Conservation (phyloP, 2,113 vertebrate genomes). For the Tragelaphus strepsiceros region DNA sequence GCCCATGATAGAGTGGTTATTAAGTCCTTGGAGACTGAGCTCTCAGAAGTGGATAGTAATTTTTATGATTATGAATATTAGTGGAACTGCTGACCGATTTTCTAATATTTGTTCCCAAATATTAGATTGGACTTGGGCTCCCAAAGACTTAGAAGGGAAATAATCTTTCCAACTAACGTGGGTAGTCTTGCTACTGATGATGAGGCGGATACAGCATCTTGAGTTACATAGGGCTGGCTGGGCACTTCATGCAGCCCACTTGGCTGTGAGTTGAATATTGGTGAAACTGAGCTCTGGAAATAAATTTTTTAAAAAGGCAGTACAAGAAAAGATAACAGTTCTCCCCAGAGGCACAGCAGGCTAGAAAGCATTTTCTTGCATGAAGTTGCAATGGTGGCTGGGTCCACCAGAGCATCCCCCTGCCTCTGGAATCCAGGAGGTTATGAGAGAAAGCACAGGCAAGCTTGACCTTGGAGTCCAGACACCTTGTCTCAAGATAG, state of each 20-base stretch:
- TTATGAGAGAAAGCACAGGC: neutral
- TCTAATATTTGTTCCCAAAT: neutral
- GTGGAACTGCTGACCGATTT: neutral
- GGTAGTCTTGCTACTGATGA: rapidly evolving
- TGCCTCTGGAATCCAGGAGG: neutral
- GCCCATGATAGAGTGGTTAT: too few species aligned
- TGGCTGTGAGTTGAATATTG: neutral
- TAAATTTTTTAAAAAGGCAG: neutral
- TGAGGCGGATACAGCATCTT: rapidly evolving
- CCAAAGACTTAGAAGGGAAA: neutral
- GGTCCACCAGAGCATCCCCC: neutral
- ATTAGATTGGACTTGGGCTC: neutral
- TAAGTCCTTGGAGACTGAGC: neutral
- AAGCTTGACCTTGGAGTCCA: neutral
- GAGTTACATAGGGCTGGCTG: too few species aligned
- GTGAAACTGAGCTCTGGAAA: constrained; percentile 5
- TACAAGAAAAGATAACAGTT: neutral
- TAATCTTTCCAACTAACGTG: neutral
- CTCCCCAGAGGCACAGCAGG: neutral
- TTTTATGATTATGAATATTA: neutral
- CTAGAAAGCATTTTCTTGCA: neutral
- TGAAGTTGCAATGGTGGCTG: neutral
- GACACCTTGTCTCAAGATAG: neutral
- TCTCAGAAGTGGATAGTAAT: neutral
- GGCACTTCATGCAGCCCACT: neutral